Conservation (phyloP, 2,113 vertebrate genomes). For the Bos indicus region DNA sequence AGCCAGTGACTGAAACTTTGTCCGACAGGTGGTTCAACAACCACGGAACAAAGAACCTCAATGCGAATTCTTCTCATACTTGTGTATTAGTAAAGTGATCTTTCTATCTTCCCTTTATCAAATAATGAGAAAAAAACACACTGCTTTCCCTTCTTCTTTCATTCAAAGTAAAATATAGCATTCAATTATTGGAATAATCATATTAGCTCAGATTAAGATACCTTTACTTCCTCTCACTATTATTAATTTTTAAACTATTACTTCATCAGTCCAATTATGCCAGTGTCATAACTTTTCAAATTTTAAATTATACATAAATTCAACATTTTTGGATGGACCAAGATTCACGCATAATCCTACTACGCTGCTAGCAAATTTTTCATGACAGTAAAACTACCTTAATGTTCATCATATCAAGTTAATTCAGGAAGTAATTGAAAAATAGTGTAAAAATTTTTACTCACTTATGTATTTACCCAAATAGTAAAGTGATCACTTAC, state of each 20-base stretch:
- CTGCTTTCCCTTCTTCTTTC: neutral
- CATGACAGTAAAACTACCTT: neutral
- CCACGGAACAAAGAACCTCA: neutral
- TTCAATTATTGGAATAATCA: neutral
- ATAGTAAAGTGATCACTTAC: neutral
- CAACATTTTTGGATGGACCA: neutral
- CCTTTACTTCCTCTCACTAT: neutral
- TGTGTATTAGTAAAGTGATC: neutral
- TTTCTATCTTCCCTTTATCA: neutral
- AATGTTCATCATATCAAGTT: neutral
- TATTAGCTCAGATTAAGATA: neutral
- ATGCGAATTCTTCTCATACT: neutral
- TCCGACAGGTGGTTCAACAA: neutral
- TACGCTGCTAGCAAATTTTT: neutral
- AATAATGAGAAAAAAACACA: neutral
- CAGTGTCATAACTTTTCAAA: neutral
- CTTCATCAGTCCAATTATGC: neutral
- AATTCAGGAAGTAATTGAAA: conserved; percentile 1
- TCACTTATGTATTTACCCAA: neutral
- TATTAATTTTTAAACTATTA: conserved; percentile 18
- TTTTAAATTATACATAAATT: neutral
- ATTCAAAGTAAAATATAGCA: neutral
- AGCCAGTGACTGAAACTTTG: neutral
- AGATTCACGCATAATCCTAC: neutral
- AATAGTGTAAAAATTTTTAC: neutral